phyloP scores from a whole-genome alignment of 1,140 invertebrate genomes.

The Scaptomyza graminum region DNA sequence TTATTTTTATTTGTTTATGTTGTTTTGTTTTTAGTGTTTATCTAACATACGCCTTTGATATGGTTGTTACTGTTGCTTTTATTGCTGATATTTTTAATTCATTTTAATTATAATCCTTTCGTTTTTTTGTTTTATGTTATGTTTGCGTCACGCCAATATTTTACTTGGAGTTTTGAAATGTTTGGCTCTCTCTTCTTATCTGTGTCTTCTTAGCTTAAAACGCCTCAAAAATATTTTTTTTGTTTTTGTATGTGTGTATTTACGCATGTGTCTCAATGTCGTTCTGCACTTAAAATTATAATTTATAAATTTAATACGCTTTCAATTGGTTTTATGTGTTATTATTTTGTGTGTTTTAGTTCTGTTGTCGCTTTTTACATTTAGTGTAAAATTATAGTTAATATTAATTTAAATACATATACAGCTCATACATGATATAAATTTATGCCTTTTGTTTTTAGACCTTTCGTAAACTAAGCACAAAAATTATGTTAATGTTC shows the following conservation, averaged over 20 bases:
- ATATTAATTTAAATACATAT: constrained; percentile 80
- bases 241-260: constrained; percentile 19
- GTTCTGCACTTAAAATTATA: constrained; percentile 57
- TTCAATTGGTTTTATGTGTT: constrained; percentile 30
- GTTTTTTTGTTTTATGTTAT: constrained; percentile 59
- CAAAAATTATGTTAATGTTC: constrained; percentile 76
- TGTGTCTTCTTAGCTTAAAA: constrained; percentile 62
- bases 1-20: constrained; percentile 37
- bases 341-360: constrained; percentile 45
- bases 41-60: constrained; percentile 83
- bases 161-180: constrained; percentile 77
- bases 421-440: constrained; percentile 72
- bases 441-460: constrained; percentile 76
- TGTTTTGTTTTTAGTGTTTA: constrained; percentile 55
- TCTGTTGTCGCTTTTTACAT: constrained; percentile 71
- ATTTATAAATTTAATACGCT: constrained; percentile 52
- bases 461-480: constrained; percentile 73
- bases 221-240: constrained; percentile 75
- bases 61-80: constrained; percentile 82
- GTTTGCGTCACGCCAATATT: constrained; percentile 59
- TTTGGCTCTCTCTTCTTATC: constrained; percentile 60
- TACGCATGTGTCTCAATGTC: constrained; percentile 53
- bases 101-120: constrained; percentile 16
- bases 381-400: constrained; percentile 80
- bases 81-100: constrained; percentile 73